Percentiles rank a stretch among this genome's conserved stretches.
Evolutionary conservation across 2,113 vertebrate species (phyloP).

Genomic region (Cryptomyrus ogoouensis): DNA sequence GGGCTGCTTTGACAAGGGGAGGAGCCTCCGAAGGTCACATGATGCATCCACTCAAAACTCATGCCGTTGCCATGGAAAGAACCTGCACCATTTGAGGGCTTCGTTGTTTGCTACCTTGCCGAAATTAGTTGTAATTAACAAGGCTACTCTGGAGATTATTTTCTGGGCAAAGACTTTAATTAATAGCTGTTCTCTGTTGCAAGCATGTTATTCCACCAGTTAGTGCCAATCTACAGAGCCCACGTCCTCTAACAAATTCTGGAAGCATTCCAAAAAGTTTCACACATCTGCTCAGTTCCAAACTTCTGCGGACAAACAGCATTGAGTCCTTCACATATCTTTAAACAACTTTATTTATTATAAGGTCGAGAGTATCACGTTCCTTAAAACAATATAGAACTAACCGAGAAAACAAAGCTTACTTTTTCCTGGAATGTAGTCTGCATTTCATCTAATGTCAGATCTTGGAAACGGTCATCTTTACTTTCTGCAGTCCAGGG

Average conservation of each 20-base stretch:
- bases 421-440: conserved; percentile 40
- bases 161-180: conserved; percentile 67
- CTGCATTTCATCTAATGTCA: conserved; percentile 38
- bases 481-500: neutral
- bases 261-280: conserved; percentile 51
- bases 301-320: neutral
- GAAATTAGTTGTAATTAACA: conserved; percentile 65
- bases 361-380: neutral
- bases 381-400: neutral
- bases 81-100: conserved; percentile 37
- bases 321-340: neutral
- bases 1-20: conserved; percentile 24
- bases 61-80: conserved; percentile 52
- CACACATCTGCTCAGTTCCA: conserved; percentile 11
- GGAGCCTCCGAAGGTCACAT: conserved; percentile 30
- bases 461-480: neutral
- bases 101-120: conserved; percentile 36
- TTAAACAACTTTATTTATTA: neutral
- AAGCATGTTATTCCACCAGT: conserved; percentile 56
- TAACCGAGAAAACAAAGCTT: conserved; percentile 1
- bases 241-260: conserved; percentile 45
- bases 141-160: conserved; percentile 58
- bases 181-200: conserved; percentile 56
- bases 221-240: conserved; percentile 55
- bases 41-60: conserved; percentile 26